Base-by-base conservation (phyloP, 2,888 invertebrate genomes). In the Lysandra bellargus region DNA sequence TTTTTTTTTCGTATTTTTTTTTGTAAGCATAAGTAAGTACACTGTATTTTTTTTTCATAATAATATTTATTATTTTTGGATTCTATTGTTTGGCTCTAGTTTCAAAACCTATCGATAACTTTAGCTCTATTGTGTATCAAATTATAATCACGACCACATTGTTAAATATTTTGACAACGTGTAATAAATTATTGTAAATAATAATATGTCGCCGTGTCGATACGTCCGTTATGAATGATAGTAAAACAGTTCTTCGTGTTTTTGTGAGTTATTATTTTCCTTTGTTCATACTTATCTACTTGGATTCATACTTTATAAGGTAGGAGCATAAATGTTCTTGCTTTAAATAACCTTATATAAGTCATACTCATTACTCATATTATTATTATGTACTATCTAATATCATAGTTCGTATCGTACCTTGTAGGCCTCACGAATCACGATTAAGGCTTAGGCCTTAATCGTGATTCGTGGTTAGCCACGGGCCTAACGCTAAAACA, bases 181-280 rank as follows among this genome's bases (percentile, higher is more conserved):
- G 84, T 86, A 86, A 85, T 85, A 78, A 81, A 82, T 85, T 87
- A 88, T 85, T 90, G 90, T 92, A 91, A 37, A 37, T 37, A 89
- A 91, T 91, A 89, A 91, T 91, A 91, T 90, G 87, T 92, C 91
- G 91, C 91, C 91, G 89, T 90, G 89, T 92, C 91, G 86, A 92
- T 85, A 93, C 93, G 94, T 94, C 93, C 94, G 90, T 93, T 92
- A 90, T 86, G 88, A 90, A 91, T 89, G 88, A 92, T 92, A 93
- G 90, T 92, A 92, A 91, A 91, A 90, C 87, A 88, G 88, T 92
- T 93, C 93, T 93, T 93, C 92, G 91, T 93, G 93, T 93, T 93
- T 80, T 78, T 78, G 44, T 81, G 83, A 82, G 88, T 92, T 92
- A 69, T 92, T 86, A 89, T 88, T 91, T 85, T 49, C 74, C 57